A percentile compares a stretch with the other conserved stretches of the same genome.
These are phyloP conservation scores for Cydia strobilella DNA, from an alignment of 1,140 invertebrate species.

Conservation along the genomic window DNA sequence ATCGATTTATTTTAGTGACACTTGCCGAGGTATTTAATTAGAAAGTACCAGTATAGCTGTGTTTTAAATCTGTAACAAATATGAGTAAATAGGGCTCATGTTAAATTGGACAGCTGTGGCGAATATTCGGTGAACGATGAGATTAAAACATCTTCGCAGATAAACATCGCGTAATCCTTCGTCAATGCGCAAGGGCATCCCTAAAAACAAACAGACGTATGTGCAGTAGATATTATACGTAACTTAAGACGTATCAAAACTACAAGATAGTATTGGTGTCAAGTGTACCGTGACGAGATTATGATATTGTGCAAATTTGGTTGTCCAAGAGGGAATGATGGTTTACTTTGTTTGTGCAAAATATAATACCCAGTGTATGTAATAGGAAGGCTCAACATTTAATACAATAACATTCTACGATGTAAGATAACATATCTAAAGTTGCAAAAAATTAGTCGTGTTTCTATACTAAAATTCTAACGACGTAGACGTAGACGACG, in stretches of 20 bases:
- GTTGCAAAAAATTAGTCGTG: not conserved
- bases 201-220: not conserved
- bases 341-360: conserved; percentile 10
- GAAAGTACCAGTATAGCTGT: not conserved
- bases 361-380: not conserved
- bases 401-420: not conserved
- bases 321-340: not conserved
- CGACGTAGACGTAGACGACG: no score
- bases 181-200: not conserved
- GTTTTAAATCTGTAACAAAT: not conserved
- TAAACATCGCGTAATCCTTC: conserved; percentile 31
- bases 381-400: not conserved
- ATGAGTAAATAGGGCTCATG: not conserved
- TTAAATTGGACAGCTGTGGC: not conserved
- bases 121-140: not conserved
- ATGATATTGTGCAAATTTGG: conserved; percentile 36
- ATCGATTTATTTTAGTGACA: not conserved
- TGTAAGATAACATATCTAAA: not conserved
- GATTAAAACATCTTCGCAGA: conserved; percentile 18
- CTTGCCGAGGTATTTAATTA: not conserved
- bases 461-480: not conserved
- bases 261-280: conserved; percentile 33
- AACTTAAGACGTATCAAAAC: not conserved
- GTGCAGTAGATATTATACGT: not conserved
- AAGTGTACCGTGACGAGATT: conserved; percentile 39